Evolutionary conservation across 2,888 invertebrate species (phyloP).

Genomic region (Rapana venosa): DNA sequence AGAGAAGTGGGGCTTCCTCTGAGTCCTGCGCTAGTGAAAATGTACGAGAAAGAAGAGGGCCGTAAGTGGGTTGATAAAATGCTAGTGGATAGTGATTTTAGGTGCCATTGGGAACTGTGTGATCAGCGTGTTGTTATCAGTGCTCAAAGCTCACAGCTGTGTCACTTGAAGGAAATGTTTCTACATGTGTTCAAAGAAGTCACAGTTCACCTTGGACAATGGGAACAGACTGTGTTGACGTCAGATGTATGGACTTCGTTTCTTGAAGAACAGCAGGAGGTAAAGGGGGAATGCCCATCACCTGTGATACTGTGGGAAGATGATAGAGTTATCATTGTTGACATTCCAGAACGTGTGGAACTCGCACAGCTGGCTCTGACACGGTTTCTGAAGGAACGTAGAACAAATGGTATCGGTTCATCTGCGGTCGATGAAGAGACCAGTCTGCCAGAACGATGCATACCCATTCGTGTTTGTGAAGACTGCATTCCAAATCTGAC

Average conservation of each 20-base stretch:
- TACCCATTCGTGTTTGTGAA: neutral
- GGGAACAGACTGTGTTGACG: neutral
- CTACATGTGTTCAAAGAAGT: neutral
- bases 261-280: neutral
- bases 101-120: conserved; percentile 18
- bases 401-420: neutral
- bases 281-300: neutral
- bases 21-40: conserved; percentile 17
- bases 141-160: neutral
- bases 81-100: neutral
- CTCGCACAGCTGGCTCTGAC: neutral
- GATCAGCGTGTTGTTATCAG: neutral
- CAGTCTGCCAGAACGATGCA: neutral
- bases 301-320: neutral
- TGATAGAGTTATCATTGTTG: neutral
- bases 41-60: conserved; percentile 4
- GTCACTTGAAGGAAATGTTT: neutral
- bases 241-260: neutral
- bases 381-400: neutral
- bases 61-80: neutral
- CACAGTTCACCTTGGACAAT: neutral
- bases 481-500: neutral
- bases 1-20: conserved; percentile 10
- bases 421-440: neutral
- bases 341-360: neutral